Evolutionary conservation across 2,888 invertebrate species (phyloP), one percentile per base, ranked within the genome.

Genomic region (Eumerus sabulonum): DNA sequence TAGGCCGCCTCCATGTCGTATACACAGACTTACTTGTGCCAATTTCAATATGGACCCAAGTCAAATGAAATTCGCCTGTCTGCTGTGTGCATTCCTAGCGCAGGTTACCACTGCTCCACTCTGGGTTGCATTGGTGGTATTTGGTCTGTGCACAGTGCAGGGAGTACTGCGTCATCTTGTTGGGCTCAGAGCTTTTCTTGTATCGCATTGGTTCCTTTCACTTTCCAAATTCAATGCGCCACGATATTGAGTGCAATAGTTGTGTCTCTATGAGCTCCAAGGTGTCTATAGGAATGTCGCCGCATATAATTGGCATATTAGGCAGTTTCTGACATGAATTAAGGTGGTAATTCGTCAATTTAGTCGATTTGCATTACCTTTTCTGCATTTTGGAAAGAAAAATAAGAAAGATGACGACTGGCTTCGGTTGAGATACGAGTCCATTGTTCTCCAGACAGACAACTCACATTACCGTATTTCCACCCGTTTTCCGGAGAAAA

Each of bases 141-240:
- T 66, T 19, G 53, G 59, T 60, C 62, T 72, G 67, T 56, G 70
- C 40, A 51, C 63, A 47, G 50, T 36, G 62, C 42, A 63, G 67
- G 36, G 57, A 63, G 62, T 77, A 77, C 73, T 73, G 77, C 77
- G 59, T 73, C 77, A 77, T 77, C 77, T 68, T 19, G 57, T 67
- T 67, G 67, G 53, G 38, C 5, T 4, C 12, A 42, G 56, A 57
- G 72, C 63, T 67, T 77, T 77, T 72, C 53, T 51, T 57, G 73
- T 73, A 54, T 42, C 57, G 16, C 51, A 42, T 47, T 45, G 67
- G 53, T 77, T 67, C 77, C 77, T 77, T 73, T 77, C 77, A 77
- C 77, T 77, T 77, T 77, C 73, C 38, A 51, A 27, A 47, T 36
- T 47, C 4, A 11, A 36, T 13, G 13, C 48, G 44, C 17, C n/a